Percentiles rank a stretch among this genome's conserved stretches.
Conservation (phyloP, 2,797 vertebrate species). For the Cyprinodon diabolis region DNA sequence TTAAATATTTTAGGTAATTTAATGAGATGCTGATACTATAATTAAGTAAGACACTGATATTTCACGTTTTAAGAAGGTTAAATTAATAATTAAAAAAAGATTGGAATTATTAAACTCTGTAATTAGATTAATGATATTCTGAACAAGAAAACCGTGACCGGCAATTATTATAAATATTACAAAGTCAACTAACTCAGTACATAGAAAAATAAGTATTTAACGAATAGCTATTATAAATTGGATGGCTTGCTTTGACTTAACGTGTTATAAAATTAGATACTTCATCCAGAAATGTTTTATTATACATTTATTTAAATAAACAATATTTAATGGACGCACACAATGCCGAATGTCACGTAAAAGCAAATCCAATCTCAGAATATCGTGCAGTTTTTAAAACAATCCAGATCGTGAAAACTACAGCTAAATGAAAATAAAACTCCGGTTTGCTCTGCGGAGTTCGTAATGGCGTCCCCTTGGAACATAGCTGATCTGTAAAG, state of each 20-base stretch:
- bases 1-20: no score
- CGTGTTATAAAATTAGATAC: neutral
- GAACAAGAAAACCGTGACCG: no score
- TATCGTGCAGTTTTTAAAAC: neutral
- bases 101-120: no score
- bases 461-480: neutral
- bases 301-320: neutral
- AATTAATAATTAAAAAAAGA: no score
- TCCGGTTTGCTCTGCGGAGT: neutral
- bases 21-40: no score
- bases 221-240: neutral
- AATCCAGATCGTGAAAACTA: accelerated
- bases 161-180: no score
- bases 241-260: neutral
- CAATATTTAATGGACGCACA: neutral
- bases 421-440: accelerated
- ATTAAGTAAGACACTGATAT: no score
- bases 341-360: neutral
- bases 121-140: no score
- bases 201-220: neutral
- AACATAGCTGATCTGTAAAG: neutral
- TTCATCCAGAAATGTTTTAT: neutral
- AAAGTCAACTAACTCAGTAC: no score
- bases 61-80: no score
- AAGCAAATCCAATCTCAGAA: accelerated